These are phyloP conservation scores for Oopsacas minuta DNA, from an alignment of 37 sponge, comb jelly and placozoan genomes.

Conservation along the genomic window DNA sequence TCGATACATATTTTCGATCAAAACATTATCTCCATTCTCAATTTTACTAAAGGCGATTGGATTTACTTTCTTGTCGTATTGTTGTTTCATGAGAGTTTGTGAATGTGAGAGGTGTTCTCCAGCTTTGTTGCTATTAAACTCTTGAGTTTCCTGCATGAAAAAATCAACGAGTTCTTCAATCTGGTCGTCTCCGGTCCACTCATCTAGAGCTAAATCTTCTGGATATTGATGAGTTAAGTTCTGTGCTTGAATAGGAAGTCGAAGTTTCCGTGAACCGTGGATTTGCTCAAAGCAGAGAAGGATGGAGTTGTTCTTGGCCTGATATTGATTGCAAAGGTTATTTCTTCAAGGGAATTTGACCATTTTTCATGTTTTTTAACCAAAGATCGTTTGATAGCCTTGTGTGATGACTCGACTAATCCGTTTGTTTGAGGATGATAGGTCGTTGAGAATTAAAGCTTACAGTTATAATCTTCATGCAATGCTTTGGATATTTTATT, in stretches of 20 bases:
- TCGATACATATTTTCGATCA: not conserved
- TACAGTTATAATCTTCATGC: not conserved
- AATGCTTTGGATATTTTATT: not conserved
- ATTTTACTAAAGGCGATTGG: not conserved
- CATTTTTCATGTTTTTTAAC: not conserved
- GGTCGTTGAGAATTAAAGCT: not conserved
- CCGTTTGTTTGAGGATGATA: too few species aligned
- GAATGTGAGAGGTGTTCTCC: not conserved
- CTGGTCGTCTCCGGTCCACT: not conserved
- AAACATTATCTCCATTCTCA: not conserved
- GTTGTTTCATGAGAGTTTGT: conserved; percentile 6
- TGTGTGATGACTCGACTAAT: too few species aligned
- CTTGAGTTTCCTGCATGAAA: not conserved
- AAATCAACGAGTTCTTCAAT: not conserved
- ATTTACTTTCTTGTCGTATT: conserved; percentile 5
- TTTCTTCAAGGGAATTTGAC: not conserved
- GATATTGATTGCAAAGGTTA: not conserved
- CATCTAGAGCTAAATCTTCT: not conserved
- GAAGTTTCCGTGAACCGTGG: not conserved
- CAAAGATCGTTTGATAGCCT: too few species aligned
- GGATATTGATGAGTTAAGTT: not conserved
- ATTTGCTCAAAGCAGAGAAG: not conserved
- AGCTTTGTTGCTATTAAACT: not conserved
- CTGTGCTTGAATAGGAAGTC: not conserved
- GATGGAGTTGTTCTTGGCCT: not conserved